Conservation (phyloP, 1,140 invertebrate genomes). For the Cherax destructor region DNA sequence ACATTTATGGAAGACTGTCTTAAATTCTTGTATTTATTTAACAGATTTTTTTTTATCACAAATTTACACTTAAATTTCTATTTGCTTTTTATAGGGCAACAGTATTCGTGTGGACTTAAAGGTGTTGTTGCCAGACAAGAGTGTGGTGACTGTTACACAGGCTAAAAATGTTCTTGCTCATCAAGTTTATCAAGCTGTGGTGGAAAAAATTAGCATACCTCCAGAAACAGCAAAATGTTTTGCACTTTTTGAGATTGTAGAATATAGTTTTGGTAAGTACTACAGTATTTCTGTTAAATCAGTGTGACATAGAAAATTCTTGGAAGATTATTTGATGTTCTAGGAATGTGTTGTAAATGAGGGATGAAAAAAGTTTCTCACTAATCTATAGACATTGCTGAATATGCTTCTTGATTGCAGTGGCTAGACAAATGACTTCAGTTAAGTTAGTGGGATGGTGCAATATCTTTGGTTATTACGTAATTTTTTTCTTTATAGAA, state of each 20-base stretch:
- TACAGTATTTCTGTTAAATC: not conserved
- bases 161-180: constrained; percentile 92
- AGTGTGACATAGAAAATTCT: not conserved
- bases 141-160: constrained; percentile 94
- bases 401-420: too few species aligned
- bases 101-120: constrained; percentile 91
- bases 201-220: constrained; percentile 88
- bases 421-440: too few species aligned
- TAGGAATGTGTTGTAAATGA: too few species aligned
- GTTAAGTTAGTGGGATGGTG: too few species aligned
- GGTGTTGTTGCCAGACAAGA: constrained; percentile 87
- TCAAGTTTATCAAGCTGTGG: constrained; percentile 92
- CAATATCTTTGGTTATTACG: not conserved
- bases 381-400: too few species aligned
- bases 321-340: not conserved
- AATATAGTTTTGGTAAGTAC: constrained; percentile 92
- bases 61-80: not conserved
- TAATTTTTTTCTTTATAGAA: constrained; percentile 79
- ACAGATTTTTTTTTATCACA: constrained; percentile 1
- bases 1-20: not conserved
- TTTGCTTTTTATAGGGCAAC: constrained; percentile 44
- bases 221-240: constrained; percentile 91
- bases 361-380: too few species aligned
- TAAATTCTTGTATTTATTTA: constrained; percentile 9
- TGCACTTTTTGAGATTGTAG: constrained; percentile 98